A percentile compares a stretch with the other conserved stretches of the same genome.
Evolutionary conservation across 2,888 invertebrate genomes (phyloP).

Genomic region (Pollenia labialis): DNA sequence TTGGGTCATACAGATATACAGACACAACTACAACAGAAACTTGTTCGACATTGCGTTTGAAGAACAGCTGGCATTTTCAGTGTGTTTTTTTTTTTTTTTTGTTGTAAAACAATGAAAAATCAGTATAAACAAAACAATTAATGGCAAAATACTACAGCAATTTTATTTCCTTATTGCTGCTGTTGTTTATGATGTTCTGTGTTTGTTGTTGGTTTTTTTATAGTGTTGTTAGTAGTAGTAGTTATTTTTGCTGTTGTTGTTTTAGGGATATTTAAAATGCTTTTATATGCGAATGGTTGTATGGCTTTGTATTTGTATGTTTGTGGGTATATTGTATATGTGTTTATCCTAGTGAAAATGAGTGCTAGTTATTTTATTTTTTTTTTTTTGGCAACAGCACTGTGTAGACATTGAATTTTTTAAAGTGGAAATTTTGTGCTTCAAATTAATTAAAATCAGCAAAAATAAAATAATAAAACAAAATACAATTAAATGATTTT

Average conservation of each 20-base stretch:
- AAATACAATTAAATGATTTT: constrained; percentile 36
- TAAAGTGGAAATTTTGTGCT: constrained; percentile 42
- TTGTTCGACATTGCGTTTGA: constrained; percentile 39
- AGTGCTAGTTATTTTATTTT: constrained; percentile 24
- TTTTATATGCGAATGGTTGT: constrained; percentile 6
- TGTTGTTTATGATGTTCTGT: constrained; percentile 44
- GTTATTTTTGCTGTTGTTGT: constrained; percentile 10
- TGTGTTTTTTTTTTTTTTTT: background rate
- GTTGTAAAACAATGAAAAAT: constrained; percentile 64
- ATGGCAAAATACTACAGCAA: constrained; percentile 64
- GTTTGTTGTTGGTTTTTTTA: background rate
- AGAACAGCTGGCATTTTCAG: constrained; percentile 57
- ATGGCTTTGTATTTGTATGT: background rate
- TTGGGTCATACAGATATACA: background rate
- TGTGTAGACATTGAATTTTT: constrained; percentile 49
- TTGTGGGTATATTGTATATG: background rate
- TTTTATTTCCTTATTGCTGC: constrained; percentile 40
- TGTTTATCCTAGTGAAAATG: background rate
- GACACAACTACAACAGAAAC: constrained; percentile 2
- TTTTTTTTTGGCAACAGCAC: constrained; percentile 54
- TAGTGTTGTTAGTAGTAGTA: constrained; percentile 1
- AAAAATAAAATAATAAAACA: constrained; percentile 1
- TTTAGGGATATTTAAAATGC: constrained; percentile 49
- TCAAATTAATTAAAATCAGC: constrained; percentile 64
- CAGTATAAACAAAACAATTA: constrained; percentile 72